Evolutionary conservation across 2,113 vertebrate genomes (phyloP), one percentile per base, ranked within the genome.

Genomic region (Ageneiosus marmoratus): DNA sequence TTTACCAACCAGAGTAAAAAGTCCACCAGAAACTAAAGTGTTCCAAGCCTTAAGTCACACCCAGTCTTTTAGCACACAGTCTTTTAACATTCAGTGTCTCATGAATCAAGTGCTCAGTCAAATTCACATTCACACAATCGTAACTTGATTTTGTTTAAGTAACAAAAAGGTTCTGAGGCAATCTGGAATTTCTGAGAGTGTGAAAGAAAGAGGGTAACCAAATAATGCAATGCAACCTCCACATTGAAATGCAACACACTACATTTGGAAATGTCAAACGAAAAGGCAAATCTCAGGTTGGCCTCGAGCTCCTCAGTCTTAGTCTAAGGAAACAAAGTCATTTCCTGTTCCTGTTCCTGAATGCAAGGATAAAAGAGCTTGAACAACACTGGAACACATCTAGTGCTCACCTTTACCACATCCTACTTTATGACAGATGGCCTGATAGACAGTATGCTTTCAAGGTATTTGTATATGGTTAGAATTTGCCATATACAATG

Each of bases 131-230:
- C 41, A 44, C 51, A 72, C 32, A 46, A 18, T 11, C 8, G 44
- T 51, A 62, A 37, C 70, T 63, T 37, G 55, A 34, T 75, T 55
- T 29, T 73, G 16, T 81, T 48, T 15, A 58, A 58, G 51, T 27
- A 34, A 34, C 37, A 18, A 62, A 73, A 80, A 72, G 41, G 41
- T 37, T 32, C 56, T 82, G 56, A 82, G 20, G 69, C 55, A 74
- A 82, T 75, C 70, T 75, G 80, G 80, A 74, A 15, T 82, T 82
- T 82, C 44, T 32, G 55, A 63, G 27, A 24, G 56, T 74, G 55
- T 50, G 44, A 56, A 75, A 82, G n/a, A 48, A 29, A 58, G 24
- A 62, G n/a, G 9, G 37, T 37, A 22, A 58, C 67, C 53, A 48
- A 74, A 82, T 82, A 53, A 74, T 48, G 69, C 80, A 82, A 82